Percentiles rank a stretch among this genome's conserved stretches.
phyloP scores from a whole-genome alignment of 2,113 vertebrate species.

The Pongo pygmaeus region DNA sequence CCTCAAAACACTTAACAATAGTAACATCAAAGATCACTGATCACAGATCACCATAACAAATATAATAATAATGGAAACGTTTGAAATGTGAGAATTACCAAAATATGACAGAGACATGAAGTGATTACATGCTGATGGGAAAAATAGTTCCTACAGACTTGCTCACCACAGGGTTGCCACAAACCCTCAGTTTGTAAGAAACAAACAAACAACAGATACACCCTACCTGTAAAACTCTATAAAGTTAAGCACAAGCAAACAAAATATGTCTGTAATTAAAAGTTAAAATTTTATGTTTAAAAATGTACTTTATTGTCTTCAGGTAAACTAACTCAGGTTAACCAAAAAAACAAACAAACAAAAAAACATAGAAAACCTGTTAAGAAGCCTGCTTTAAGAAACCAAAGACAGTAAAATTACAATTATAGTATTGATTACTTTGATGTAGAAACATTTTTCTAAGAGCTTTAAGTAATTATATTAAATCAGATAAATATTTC shows the following conservation, averaged over 20 bases:
- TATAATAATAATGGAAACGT: not conserved
- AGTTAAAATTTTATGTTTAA: slow-evolving; percentile 32
- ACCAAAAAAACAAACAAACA: not conserved
- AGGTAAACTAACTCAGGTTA: slow-evolving; percentile 41
- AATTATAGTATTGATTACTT: slow-evolving; percentile 61
- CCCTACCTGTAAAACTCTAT: not conserved
- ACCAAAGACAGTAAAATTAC: slow-evolving; percentile 30
- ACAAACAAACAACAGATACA: not conserved
- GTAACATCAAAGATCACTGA: not conserved
- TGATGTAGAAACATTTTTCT: slow-evolving; percentile 52
- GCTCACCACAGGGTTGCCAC: not conserved
- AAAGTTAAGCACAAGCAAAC: not conserved
- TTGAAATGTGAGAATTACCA: not conserved
- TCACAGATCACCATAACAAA: not conserved
- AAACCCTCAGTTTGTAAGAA: not conserved
- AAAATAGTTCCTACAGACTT: not conserved
- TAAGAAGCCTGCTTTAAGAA: slow-evolving; percentile 5
- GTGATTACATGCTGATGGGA: not conserved
- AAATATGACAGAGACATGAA: not conserved
- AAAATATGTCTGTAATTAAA: not conserved
- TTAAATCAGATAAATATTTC: slow-evolving; percentile 58
- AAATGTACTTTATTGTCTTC: slow-evolving; percentile 52
- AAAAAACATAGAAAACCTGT: not conserved
- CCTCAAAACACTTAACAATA: not conserved
- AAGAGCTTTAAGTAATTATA: slow-evolving; percentile 48